Percentiles rank a stretch among this genome's conserved stretches.
Evolutionary conservation across 37 sponge, comb jelly and placozoan species (phyloP).

Genomic region (Bolinopsis microptera): DNA sequence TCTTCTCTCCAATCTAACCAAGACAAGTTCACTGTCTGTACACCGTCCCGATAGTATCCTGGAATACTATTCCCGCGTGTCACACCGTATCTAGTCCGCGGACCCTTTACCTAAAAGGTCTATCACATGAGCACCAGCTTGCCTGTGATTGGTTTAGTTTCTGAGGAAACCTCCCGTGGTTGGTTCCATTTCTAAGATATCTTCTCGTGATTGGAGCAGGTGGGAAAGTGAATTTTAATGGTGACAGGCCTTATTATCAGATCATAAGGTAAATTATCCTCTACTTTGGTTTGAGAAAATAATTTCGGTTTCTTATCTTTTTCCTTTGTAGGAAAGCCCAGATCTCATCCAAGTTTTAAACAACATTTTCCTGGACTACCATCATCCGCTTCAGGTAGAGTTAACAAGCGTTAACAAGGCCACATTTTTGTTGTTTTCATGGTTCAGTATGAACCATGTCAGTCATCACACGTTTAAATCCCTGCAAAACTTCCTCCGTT

Average conservation of each 20-base stretch:
- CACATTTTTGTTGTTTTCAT: too few relatives aligned
- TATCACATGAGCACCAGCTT: neutral
- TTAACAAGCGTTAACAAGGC: too few relatives aligned
- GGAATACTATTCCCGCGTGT: neutral
- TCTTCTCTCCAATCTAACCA: too few relatives aligned
- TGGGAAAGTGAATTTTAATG: neutral
- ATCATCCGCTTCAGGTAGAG: too few relatives aligned
- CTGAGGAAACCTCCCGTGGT: neutral
- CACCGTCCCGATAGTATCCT: neutral
- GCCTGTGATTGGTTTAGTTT: neutral
- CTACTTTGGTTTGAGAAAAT: neutral
- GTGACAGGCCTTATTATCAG: neutral
- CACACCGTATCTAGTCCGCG: too few relatives aligned
- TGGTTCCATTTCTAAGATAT: neutral
- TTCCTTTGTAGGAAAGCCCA: neutral
- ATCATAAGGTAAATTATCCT: neutral
- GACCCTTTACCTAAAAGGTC: neutral
- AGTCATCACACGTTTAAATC: too few relatives aligned
- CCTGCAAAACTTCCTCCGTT: too few relatives aligned
- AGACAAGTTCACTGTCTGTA: neutral
- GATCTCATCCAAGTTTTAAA: too few relatives aligned
- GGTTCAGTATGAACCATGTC: too few relatives aligned
- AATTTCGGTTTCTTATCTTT: neutral
- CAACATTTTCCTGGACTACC: too few relatives aligned
- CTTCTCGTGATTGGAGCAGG: neutral